A percentile compares a stretch with the other conserved stretches of the same genome.
Conservation (phyloP, 64 coral and sea anemone genomes). For the Montipora efflorescens region DNA sequence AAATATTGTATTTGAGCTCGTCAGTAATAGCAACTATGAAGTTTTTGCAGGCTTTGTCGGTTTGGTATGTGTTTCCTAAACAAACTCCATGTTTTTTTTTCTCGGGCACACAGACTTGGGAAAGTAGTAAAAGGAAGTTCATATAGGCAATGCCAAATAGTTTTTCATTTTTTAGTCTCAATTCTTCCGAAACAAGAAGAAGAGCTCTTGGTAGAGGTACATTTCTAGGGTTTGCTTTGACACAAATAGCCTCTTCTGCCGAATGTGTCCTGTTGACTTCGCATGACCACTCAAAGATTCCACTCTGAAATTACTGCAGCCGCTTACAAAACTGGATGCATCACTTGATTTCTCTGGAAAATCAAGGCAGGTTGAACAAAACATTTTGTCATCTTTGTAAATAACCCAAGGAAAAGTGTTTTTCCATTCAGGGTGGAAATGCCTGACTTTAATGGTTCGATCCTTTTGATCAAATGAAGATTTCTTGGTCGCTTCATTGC, state of each 20-base stretch:
- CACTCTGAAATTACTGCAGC: constrained; percentile 8
- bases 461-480: neutral
- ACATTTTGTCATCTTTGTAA: constrained; percentile 40
- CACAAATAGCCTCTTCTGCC: constrained; percentile 1
- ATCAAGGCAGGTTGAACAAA: constrained; percentile 18
- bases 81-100: constrained; percentile 35
- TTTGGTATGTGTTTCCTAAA: constrained; percentile 43
- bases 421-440: constrained; percentile 50
- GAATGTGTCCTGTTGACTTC: constrained; percentile 16
- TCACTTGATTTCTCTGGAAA: constrained; percentile 6
- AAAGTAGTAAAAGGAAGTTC: constrained; percentile 23
- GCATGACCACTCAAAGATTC: constrained; percentile 8
- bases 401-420: constrained; percentile 48
- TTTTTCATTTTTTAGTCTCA: constrained; percentile 49
- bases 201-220: constrained; percentile 45
- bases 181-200: neutral
- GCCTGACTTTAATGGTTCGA: constrained; percentile 1
- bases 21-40: constrained; percentile 15
- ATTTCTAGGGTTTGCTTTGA: constrained; percentile 31
- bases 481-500: constrained; percentile 34
- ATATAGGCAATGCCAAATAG: constrained; percentile 55
- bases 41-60: constrained; percentile 50
- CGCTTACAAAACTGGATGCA: neutral
- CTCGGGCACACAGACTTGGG: constrained; percentile 20
- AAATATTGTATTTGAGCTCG: too few relatives aligned